Evolutionary conservation across 2,888 invertebrate genomes (phyloP), one percentile per base, ranked within the genome.

Genomic region (Lampropteryx suffumata): DNA sequence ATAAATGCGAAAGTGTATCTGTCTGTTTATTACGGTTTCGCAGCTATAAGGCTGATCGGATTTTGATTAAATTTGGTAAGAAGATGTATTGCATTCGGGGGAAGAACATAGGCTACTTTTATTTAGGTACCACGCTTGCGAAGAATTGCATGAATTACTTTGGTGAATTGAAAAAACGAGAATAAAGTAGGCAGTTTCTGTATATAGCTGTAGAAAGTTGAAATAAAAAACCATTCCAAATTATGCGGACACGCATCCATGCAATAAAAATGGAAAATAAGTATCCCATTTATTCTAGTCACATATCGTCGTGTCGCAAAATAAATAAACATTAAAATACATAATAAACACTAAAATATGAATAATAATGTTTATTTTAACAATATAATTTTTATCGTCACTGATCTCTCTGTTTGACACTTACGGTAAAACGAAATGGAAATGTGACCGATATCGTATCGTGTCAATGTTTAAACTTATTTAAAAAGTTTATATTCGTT

Each of bases 281-380:
- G 13, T 10, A 12, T 7, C 12, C 6, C 14, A 33, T 33, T 14
- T 33, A 42, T 33, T 42, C 33, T 14, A 34, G 33, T 27, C 42
- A 41, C 30, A 42, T 26, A 33, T 3, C 24, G 3, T 13, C 10
- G 36, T 45, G 30, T 35, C 17, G 21, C 35, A 28, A 45, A 26
- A 37, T 48, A 45, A 37, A 47, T 14, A 50, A 35, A 35, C 35
- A 30, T 7, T 24, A 24, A 24, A 24, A 24, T 24, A 6, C 6
- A 2, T 5, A 27, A 13, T 26, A 13, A 32, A 33, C 10, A 42
- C 26, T 14, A 26, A 33, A 34, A 33, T 27, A 33, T 42, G 4
- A 33, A 27, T 10, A 14, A 27, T 26, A 33, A 32, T 33, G 26
- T 11, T 30, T 33, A 27, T 33, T 21, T 9, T 12, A 12, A 12